Evolutionary conservation across 2,113 vertebrate species (phyloP).

Genomic region (Indicator maculatus): DNA sequence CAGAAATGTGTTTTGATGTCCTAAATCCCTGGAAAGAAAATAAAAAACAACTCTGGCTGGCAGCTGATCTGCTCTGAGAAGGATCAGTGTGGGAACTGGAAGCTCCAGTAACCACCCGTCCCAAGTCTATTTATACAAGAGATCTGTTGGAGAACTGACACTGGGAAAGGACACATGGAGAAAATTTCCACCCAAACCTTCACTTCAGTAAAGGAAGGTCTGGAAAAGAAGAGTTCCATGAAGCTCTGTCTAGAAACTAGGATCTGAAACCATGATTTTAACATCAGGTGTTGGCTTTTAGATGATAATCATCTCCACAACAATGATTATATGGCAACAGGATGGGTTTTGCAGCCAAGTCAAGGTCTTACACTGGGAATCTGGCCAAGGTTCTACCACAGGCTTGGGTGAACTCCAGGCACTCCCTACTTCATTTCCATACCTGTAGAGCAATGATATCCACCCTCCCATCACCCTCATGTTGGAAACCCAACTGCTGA

Average conservation of each 20-base stretch:
- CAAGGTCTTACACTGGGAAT: not conserved
- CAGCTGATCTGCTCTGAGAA: constrained; percentile 28
- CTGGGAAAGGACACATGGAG: not conserved
- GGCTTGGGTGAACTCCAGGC: not conserved
- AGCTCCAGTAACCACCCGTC: constrained; percentile 10
- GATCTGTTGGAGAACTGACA: not conserved
- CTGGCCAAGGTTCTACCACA: not conserved
- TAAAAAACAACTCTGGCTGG: not conserved
- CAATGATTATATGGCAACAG: not conserved
- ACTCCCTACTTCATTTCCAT: not conserved
- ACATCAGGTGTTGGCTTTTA: not conserved
- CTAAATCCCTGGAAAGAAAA: constrained; percentile 26
- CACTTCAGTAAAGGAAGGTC: not conserved
- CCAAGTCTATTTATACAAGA: constrained; percentile 1
- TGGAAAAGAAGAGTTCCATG: not conserved
- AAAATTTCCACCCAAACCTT: not conserved
- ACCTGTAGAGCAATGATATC: not conserved
- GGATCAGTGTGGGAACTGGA: constrained; percentile 54
- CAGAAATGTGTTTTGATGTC: not conserved
- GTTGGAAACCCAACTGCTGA: not conserved
- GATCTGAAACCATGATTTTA: not conserved
- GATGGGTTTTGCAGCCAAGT: not conserved
- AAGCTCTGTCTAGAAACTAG: not conserved
- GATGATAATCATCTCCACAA: not conserved
- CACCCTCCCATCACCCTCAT: not conserved